phyloP scores from a whole-genome alignment of 2,113 vertebrate species.

The Cryptotis parvus region DNA sequence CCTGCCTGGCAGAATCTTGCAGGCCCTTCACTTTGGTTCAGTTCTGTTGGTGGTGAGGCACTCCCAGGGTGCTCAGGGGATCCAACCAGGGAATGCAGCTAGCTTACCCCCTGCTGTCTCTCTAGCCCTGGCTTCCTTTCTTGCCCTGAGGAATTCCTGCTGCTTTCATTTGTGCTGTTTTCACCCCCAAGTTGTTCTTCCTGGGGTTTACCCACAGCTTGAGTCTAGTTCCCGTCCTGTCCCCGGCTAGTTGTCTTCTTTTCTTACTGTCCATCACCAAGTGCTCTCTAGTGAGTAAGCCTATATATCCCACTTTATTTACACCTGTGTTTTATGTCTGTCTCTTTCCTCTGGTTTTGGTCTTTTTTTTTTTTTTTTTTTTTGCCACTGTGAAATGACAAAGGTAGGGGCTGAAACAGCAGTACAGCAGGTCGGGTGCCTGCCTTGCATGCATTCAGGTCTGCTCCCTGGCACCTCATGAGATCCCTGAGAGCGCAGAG shows the following conservation, averaged over 20 bases:
- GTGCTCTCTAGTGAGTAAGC: background rate
- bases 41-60: too few species aligned
- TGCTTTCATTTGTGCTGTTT: background rate
- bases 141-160: background rate
- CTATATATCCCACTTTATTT: slow-evolving; percentile 16
- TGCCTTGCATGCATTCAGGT: too few species aligned
- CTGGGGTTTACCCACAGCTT: background rate
- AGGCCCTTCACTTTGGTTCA: background rate
- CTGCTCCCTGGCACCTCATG: too few species aligned
- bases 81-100: too few species aligned
- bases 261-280: background rate
- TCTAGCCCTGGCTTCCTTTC: background rate
- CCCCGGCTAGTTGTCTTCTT: background rate
- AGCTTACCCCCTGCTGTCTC: too few species aligned
- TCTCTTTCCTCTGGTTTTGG: too few species aligned
- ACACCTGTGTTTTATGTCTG: background rate
- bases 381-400: too few species aligned
- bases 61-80: too few species aligned
- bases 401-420: too few species aligned
- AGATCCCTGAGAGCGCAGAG: too few species aligned
- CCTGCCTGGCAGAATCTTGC: background rate
- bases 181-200: background rate
- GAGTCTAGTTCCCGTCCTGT: background rate
- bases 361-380: too few species aligned
- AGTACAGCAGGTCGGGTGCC: too few species aligned